Percentiles rank a stretch among this genome's conserved stretches.
These are phyloP conservation scores for Boleophthalmus pectinirostris DNA, from an alignment of 2,113 vertebrate genomes.

Conservation along the genomic window DNA sequence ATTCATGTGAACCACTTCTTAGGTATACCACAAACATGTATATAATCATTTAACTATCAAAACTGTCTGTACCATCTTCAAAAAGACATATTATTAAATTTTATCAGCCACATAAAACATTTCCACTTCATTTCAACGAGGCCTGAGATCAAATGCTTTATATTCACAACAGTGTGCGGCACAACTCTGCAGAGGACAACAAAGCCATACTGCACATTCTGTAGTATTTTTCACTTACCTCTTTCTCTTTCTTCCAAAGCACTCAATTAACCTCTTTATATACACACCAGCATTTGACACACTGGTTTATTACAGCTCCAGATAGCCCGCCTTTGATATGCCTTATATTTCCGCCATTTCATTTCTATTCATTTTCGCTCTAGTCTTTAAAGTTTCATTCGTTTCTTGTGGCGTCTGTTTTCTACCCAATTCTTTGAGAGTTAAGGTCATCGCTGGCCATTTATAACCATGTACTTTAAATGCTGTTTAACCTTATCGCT, in stretches of 20 bases:
- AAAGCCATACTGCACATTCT: conserved; percentile 21
- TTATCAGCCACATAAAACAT: neutral
- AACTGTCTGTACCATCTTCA: neutral
- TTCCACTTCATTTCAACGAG: neutral
- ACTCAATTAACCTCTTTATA: conserved; percentile 59
- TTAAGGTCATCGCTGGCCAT: conserved; percentile 66
- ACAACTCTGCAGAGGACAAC: neutral
- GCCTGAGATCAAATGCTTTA: neutral
- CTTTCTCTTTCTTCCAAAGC: conserved; percentile 31
- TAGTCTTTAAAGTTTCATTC: conserved; percentile 27
- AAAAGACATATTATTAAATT: neutral
- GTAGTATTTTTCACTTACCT: conserved; percentile 42
- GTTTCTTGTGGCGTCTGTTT: conserved; percentile 31
- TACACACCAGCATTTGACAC: conserved; percentile 34
- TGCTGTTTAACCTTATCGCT: conserved; percentile 73
- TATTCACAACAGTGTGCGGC: conserved; percentile 1
- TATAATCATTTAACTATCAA: too few species aligned
- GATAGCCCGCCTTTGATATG: conserved; percentile 36
- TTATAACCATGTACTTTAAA: conserved; percentile 77
- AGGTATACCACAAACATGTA: too few species aligned
- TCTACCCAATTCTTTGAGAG: conserved; percentile 33
- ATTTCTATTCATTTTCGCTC: conserved; percentile 30
- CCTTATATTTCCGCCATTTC: conserved; percentile 32
- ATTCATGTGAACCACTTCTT: too few species aligned
- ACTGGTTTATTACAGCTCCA: conserved; percentile 45